Conservation (phyloP, 2,113 vertebrate genomes). For the Brachyhypopomus gauderio region DNA sequence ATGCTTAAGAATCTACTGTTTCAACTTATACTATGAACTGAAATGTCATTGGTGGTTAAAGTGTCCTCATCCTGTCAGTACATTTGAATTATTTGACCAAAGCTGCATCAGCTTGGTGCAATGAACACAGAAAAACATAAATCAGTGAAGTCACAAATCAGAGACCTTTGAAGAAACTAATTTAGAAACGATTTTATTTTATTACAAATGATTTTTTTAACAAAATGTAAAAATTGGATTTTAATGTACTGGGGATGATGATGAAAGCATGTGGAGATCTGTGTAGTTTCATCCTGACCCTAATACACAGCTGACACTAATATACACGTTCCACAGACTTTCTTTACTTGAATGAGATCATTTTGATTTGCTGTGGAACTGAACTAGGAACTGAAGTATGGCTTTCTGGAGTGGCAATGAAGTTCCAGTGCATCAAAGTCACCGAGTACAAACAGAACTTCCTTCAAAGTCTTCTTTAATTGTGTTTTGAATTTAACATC, state of each 20-base stretch:
- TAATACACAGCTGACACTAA: neutral
- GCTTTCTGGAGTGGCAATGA: neutral
- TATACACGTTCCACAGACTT: neutral
- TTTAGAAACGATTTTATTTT: neutral
- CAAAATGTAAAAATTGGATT: neutral
- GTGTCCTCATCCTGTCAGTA: too few relatives aligned
- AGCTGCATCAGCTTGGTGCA: too few relatives aligned
- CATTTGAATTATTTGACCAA: too few relatives aligned
- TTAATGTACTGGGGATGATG: neutral
- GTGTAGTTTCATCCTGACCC: neutral
- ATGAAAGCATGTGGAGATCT: neutral
- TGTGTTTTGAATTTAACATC: neutral
- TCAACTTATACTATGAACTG: too few relatives aligned
- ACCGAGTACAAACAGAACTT: neutral
- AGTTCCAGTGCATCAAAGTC: neutral
- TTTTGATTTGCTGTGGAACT: neutral
- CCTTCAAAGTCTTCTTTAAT: conserved; percentile 2
- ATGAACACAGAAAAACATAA: too few relatives aligned
- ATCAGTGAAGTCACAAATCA: too few relatives aligned
- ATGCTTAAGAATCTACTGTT: too few relatives aligned
- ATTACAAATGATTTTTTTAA: too few relatives aligned
- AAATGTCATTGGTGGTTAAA: too few relatives aligned
- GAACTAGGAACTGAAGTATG: neutral
- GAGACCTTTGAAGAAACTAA: too few relatives aligned
- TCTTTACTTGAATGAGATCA: neutral